Conservation (phyloP, 2,797 vertebrate species). For the Coendou prehensilis region DNA sequence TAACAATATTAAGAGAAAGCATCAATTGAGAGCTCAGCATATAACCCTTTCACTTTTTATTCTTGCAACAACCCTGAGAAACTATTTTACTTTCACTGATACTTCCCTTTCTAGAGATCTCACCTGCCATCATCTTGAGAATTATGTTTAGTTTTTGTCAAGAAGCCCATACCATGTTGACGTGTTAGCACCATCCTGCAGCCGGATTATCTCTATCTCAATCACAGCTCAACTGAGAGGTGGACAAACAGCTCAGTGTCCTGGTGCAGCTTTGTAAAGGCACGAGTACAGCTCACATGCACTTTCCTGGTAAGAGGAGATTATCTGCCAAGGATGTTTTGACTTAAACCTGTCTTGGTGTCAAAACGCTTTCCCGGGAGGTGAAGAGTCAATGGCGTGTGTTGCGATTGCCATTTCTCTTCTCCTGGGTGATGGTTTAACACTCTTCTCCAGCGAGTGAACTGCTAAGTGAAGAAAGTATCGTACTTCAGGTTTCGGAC, state of each 20-base stretch:
- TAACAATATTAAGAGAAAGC: neutral
- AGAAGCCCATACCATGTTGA: fast-evolving
- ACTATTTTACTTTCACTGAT: neutral
- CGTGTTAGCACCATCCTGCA: neutral
- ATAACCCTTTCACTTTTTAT: fast-evolving
- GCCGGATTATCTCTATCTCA: fast-evolving
- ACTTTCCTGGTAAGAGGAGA: neutral
- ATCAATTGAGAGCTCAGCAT: fast-evolving
- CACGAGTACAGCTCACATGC: fast-evolving
- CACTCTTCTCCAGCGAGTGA: neutral
- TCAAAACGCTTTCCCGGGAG: neutral
- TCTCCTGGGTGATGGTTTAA: neutral
- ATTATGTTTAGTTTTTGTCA: neutral
- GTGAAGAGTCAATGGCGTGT: neutral
- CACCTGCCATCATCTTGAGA: neutral
- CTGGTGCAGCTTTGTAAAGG: neutral
- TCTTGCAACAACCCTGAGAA: neutral
- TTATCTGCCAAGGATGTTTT: neutral
- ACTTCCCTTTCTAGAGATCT: neutral
- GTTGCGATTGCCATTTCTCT: fast-evolving
- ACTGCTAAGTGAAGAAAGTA: neutral
- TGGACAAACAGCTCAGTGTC: neutral
- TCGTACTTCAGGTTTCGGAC: neutral
- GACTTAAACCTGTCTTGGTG: neutral
- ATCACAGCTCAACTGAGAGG: neutral